These are phyloP conservation scores for Nomada goodeniana DNA, from an alignment of 2,888 invertebrate genomes.

Conservation along the genomic window DNA sequence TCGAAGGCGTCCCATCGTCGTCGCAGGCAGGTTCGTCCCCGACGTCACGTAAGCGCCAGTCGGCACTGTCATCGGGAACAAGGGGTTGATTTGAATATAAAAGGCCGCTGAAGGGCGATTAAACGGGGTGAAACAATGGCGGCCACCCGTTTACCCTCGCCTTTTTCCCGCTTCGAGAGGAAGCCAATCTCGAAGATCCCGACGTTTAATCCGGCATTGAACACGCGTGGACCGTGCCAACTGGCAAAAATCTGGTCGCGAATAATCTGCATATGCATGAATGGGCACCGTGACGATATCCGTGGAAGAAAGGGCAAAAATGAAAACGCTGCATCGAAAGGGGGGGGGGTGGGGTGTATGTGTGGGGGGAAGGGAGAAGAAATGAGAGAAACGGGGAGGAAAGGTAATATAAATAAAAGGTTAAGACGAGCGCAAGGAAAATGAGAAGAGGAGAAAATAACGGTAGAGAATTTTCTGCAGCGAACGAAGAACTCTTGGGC, in stretches of 20 bases:
- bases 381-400: neutral
- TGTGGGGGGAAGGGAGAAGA: neutral
- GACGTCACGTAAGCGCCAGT: neutral
- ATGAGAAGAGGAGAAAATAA: neutral
- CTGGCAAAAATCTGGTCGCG: slow-evolving; percentile 6
- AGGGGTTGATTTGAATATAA: slow-evolving; percentile 35
- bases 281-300: neutral
- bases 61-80: slow-evolving; percentile 21
- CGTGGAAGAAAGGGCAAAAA: neutral
- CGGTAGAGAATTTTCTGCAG: slow-evolving; percentile 20
- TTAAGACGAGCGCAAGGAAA: slow-evolving; percentile 17
- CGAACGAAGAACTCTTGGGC: slow-evolving; percentile 41
- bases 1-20: neutral
- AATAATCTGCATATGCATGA: slow-evolving; percentile 1
- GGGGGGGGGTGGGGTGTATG: too few species aligned
- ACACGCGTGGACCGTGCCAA: neutral
- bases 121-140: slow-evolving; percentile 35
- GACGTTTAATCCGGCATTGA: slow-evolving; percentile 12
- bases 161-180: slow-evolving; percentile 5
- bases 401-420: slow-evolving; percentile 35
- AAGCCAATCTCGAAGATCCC: slow-evolving; percentile 18
- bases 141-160: slow-evolving; percentile 20
- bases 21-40: neutral
- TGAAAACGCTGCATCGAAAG: neutral
- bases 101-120: slow-evolving; percentile 27